Base-by-base conservation (phyloP, 1,140 invertebrate species). In the Penaeus chinensis region DNA sequence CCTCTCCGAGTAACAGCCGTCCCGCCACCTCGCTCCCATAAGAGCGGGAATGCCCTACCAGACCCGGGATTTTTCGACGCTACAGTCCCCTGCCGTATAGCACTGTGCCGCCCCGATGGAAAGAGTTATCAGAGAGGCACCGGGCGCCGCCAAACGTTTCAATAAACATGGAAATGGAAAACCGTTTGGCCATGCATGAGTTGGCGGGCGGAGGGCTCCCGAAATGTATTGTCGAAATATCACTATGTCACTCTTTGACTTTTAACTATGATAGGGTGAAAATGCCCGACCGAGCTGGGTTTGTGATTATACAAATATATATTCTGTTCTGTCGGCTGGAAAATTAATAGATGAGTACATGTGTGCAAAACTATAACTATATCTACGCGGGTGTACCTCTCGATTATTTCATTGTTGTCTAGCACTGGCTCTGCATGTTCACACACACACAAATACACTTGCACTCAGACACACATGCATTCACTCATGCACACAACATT, bases 91-190 rank as follows among this genome's bases (percentile, higher is more conserved):
- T n/a, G 84, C 54, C 32, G 77, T 13, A 80, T 85, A 63, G 62
- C 42, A 80, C 76, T 42, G 0, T 82, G n/a, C 66, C 22, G 66
- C n/a, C 85, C 42, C 32, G 65, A 24, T 87, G 85, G 78, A 87
- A 81, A 87, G 79, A 82, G 85, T 87, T 82, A 87, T 82, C 85
- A 81, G 85, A 22, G 8, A 81, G 79, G 63, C 78, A 74, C 42
- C 66, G 61, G 65, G 85, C 85, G 60, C 85, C 78, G 24, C 47
- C 65, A 87, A 85, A 87, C 85, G 85, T 87, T 87, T 87, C 85
- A 76, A 87, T 87, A 87, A 82, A 87, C 85, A 87, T 87, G 85
- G 85, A 87, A 87, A 87, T 87, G 85, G 82, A 82, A 87, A 82
- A 87, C 82, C 82, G 85, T 87, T 87, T 87, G 85, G 27, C 61